phyloP scores from a whole-genome alignment of 2,888 invertebrate species.

The Lamellibrachia satsuma region DNA sequence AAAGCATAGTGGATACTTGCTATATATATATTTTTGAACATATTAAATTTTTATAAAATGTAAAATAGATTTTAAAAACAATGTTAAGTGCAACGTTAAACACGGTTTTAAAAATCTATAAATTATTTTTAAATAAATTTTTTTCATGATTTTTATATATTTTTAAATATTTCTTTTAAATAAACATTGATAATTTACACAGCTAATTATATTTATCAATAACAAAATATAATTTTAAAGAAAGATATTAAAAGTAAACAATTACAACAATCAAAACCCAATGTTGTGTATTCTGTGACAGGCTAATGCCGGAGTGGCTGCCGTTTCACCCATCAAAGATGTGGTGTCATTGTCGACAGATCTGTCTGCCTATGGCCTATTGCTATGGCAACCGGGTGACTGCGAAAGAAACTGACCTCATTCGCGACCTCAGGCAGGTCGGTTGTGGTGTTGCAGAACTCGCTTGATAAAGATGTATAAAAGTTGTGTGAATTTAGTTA shows the following conservation, averaged over 20 bases:
- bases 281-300: constrained; percentile 24
- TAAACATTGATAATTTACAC: too few relatives aligned
- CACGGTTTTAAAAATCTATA: too few relatives aligned
- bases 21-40: too few relatives aligned
- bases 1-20: too few relatives aligned
- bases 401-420: constrained; percentile 48
- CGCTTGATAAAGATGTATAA: neutral
- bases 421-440: constrained; percentile 49
- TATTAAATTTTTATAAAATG: too few relatives aligned
- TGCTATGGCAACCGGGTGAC: constrained; percentile 51
- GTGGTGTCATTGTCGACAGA: constrained; percentile 60
- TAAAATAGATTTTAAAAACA: neutral
- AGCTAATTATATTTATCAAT: too few relatives aligned
- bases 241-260: neutral
- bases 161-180: neutral
- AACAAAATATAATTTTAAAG: too few relatives aligned
- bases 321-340: constrained; percentile 57
- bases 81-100: neutral
- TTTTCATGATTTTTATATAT: too few relatives aligned
- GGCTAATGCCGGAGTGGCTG: constrained; percentile 55
- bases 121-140: too few relatives aligned
- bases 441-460: neutral
- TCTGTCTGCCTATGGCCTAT: constrained; percentile 58
- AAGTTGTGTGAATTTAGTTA: too few relatives aligned
- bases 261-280: neutral